A percentile compares a stretch with the other conserved stretches of the same genome.
Evolutionary conservation across 2,888 invertebrate genomes (phyloP).

Genomic region (Empis stercorea): DNA sequence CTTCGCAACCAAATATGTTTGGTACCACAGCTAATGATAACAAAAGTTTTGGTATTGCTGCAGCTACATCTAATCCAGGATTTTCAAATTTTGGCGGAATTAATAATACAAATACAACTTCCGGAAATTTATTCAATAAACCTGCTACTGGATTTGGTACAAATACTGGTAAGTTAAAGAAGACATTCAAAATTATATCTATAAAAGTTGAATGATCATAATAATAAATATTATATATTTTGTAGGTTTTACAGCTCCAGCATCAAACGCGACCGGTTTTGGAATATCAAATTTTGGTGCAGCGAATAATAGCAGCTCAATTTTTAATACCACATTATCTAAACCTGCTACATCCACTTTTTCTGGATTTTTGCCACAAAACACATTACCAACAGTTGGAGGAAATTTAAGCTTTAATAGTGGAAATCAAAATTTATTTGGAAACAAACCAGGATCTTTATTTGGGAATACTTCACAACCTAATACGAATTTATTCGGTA

Average conservation of each 20-base stretch:
- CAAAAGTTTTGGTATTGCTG: slow-evolving; percentile 25
- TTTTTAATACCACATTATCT: slow-evolving; percentile 37
- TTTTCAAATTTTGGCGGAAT: slow-evolving; percentile 19
- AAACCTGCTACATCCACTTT: not conserved
- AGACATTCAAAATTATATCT: too few relatives aligned
- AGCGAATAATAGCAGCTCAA: slow-evolving; percentile 15
- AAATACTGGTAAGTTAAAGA: slow-evolving; percentile 27
- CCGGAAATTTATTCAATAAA: slow-evolving; percentile 25
- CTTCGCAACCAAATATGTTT: slow-evolving; percentile 26
- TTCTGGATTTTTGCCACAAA: not conserved
- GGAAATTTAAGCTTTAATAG: not conserved
- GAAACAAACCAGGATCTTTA: slow-evolving; percentile 23
- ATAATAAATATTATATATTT: slow-evolving; percentile 42
- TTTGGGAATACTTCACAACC: slow-evolving; percentile 39
- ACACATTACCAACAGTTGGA: not conserved
- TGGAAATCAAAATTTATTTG: not conserved
- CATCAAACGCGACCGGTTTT: slow-evolving; percentile 12
- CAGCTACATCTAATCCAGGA: slow-evolving; percentile 19
- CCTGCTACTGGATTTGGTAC: slow-evolving; percentile 36
- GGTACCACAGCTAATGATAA: slow-evolving; percentile 30
- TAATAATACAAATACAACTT: slow-evolving; percentile 26
- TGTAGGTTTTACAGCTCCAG: slow-evolving; percentile 36
- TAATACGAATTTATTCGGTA: slow-evolving; percentile 37
- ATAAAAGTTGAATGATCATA: too few relatives aligned
- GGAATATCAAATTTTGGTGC: slow-evolving; percentile 12